Conservation (phyloP, 2,113 vertebrate species). For the Festucalex cinctus region DNA sequence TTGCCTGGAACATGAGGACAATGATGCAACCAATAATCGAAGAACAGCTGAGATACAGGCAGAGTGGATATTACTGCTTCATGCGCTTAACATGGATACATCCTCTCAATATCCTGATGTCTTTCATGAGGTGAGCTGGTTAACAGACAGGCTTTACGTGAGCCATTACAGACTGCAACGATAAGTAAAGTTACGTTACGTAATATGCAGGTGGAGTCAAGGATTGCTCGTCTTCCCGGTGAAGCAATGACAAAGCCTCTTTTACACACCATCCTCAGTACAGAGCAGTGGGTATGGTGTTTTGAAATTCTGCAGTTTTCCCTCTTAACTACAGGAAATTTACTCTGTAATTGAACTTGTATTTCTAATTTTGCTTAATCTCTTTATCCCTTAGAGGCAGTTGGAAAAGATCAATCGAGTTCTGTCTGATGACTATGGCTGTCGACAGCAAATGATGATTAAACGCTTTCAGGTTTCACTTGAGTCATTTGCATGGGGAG, state of each 20-base stretch:
- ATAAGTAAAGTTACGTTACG: not conserved
- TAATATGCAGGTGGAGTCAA: slow-evolving; percentile 61
- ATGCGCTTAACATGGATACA: slow-evolving; percentile 57
- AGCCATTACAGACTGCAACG: not conserved
- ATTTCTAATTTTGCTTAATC: not conserved
- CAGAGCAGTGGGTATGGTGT: slow-evolving; percentile 77
- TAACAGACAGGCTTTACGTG: not conserved
- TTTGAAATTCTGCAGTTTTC: not conserved
- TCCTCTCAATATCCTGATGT: slow-evolving; percentile 52
- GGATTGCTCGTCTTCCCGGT: slow-evolving; percentile 46
- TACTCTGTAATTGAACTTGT: not conserved
- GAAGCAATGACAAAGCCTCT: slow-evolving; percentile 64
- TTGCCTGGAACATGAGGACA: slow-evolving; percentile 16
- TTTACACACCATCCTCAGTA: slow-evolving; percentile 62
- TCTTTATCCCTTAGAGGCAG: slow-evolving; percentile 53
- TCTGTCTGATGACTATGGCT: slow-evolving; percentile 73
- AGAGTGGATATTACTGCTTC: slow-evolving; percentile 59
- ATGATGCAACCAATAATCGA: slow-evolving; percentile 7
- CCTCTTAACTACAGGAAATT: not conserved
- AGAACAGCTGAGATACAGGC: slow-evolving; percentile 43
- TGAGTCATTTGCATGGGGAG: slow-evolving; percentile 84
- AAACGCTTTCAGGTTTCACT: slow-evolving; percentile 82
- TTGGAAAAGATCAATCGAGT: slow-evolving; percentile 64
- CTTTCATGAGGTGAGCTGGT: slow-evolving; percentile 49
- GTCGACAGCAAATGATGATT: slow-evolving; percentile 78